Percentiles rank a stretch among this genome's conserved stretches.
These are phyloP conservation scores for Heliangelus exortis DNA, from an alignment of 2,797 vertebrate species.

Conservation along the genomic window DNA sequence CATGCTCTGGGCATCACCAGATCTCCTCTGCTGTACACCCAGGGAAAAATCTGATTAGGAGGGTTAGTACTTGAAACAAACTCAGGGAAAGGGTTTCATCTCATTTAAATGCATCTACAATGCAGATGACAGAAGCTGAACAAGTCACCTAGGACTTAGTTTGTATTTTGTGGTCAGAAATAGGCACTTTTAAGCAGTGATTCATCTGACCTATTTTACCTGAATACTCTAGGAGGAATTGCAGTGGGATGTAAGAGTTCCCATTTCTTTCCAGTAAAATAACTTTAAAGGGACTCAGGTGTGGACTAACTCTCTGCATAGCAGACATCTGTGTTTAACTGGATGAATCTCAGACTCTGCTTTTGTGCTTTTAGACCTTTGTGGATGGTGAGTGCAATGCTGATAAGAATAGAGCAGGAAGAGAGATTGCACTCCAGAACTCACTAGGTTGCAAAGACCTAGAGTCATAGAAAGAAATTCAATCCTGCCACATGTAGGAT, in stretches of 20 bases:
- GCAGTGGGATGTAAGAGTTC: not conserved
- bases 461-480: not conserved
- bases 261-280: not conserved
- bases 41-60: not conserved
- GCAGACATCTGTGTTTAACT: not conserved
- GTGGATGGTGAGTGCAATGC: not conserved
- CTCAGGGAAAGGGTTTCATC: not conserved
- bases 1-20: not conserved
- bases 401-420: not conserved
- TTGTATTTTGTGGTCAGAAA: not conserved
- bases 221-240: constrained; percentile 11
- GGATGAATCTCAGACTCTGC: not conserved
- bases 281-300: not conserved
- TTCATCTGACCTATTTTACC: constrained; percentile 20
- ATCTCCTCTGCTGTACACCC: not conserved
- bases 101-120: not conserved
- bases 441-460: not conserved
- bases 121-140: not conserved
- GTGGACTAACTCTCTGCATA: not conserved
- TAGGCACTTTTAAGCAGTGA: not conserved
- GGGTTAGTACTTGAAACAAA: not conserved
- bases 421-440: not conserved
- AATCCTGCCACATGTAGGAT: not conserved
- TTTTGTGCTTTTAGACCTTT: not conserved
- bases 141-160: not conserved